A percentile compares a stretch with the other conserved stretches of the same genome.
phyloP scores from a whole-genome alignment of 2,113 vertebrate genomes.

The Cavia aperea region DNA sequence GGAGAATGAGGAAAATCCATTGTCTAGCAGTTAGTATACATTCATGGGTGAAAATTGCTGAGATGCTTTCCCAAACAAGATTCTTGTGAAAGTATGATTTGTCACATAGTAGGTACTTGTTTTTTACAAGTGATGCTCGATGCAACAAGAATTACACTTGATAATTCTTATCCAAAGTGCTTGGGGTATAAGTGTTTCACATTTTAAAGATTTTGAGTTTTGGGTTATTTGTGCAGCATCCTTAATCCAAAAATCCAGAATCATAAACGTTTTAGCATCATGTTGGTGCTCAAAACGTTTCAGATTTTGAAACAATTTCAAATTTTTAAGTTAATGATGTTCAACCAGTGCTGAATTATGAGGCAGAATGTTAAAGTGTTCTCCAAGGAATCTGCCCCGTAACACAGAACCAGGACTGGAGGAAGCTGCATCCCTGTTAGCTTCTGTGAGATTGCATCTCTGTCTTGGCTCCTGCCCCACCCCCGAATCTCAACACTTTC shows the following conservation, averaged over 20 bases:
- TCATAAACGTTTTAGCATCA: background rate
- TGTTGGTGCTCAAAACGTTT: background rate
- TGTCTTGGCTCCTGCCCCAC: background rate
- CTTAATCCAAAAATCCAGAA: background rate
- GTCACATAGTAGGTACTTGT: background rate
- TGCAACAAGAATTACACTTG: background rate
- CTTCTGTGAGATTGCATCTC: rapidly evolving
- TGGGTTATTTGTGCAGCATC: background rate
- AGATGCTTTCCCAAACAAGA: background rate
- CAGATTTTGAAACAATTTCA: background rate
- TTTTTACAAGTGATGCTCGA: background rate
- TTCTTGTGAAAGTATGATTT: background rate
- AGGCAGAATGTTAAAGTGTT: background rate
- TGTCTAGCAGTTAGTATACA: background rate
- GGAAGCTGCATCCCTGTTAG: background rate
- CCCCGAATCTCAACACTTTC: no score
- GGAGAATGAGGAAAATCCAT: background rate
- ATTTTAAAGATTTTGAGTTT: background rate
- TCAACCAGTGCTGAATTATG: background rate
- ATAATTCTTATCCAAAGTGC: background rate
- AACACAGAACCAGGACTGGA: background rate
- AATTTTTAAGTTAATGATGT: background rate
- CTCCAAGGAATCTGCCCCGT: background rate
- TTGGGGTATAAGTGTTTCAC: background rate
- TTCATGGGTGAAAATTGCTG: background rate